A percentile compares a stretch with the other conserved stretches of the same genome.
These are phyloP conservation scores for Cephus nigrinus DNA, from an alignment of 2,888 invertebrate genomes.

Conservation along the genomic window DNA sequence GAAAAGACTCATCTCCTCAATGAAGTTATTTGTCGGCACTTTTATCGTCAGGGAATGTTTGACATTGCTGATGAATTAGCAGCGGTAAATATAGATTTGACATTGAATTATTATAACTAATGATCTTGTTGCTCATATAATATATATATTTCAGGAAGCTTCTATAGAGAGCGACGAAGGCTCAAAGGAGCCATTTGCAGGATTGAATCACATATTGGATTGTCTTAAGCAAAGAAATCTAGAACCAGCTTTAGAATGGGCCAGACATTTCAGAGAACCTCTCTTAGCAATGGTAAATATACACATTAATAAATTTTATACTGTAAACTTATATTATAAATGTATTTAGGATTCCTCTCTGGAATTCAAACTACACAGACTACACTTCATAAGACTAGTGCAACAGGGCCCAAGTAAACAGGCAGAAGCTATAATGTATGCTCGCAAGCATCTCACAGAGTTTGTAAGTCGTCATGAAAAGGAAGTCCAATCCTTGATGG, in stretches of 20 bases:
- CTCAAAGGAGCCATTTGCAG: slow-evolving; percentile 82
- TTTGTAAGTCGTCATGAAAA: slow-evolving; percentile 83
- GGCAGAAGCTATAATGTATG: slow-evolving; percentile 87
- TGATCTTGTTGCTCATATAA: background rate
- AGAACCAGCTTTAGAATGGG: slow-evolving; percentile 89
- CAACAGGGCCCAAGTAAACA: slow-evolving; percentile 77
- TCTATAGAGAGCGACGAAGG: slow-evolving; percentile 73
- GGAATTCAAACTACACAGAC: slow-evolving; percentile 84
- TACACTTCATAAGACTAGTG: slow-evolving; percentile 82
- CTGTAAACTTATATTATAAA: slow-evolving; percentile 6
- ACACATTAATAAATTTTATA: background rate
- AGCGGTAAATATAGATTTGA: slow-evolving; percentile 63
- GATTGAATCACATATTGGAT: slow-evolving; percentile 89
- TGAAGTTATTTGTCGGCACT: slow-evolving; percentile 94
- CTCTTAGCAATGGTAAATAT: slow-evolving; percentile 67
- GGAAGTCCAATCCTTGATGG: slow-evolving; percentile 89
- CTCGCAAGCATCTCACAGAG: slow-evolving; percentile 84
- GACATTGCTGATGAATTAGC: slow-evolving; percentile 89
- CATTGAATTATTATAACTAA: background rate
- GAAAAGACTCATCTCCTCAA: slow-evolving; percentile 80
- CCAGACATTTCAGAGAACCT: slow-evolving; percentile 78
- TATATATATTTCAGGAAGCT: slow-evolving; percentile 71
- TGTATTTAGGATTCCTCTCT: slow-evolving; percentile 72
- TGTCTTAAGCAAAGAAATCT: slow-evolving; percentile 85
- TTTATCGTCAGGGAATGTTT: slow-evolving; percentile 93